Conservation (phyloP, 2,888 invertebrate species). For the Caradrina clavipalpis region DNA sequence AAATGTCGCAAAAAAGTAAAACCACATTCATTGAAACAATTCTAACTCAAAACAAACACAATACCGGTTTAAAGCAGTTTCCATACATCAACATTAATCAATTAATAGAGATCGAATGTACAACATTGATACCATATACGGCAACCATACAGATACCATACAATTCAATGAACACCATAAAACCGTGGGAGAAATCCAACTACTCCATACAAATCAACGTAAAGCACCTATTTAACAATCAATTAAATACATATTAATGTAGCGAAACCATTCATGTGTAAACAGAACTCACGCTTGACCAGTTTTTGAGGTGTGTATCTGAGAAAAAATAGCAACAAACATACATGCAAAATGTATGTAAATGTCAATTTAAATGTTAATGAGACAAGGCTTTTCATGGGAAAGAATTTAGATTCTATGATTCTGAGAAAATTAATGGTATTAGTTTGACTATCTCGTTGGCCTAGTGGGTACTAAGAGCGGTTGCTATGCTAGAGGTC, state of each 20-base stretch:
- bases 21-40: neutral
- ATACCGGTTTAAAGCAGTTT: neutral
- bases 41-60: neutral
- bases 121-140: neutral
- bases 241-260: neutral
- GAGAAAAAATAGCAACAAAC: slow-evolving; percentile 47
- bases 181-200: slow-evolving; percentile 25
- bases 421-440: slow-evolving; percentile 10
- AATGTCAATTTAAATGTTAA: slow-evolving; percentile 27
- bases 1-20: neutral
- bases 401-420: slow-evolving; percentile 32
- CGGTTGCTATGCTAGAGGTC: too few species aligned
- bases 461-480: too few species aligned
- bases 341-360: slow-evolving; percentile 46
- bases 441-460: too few species aligned
- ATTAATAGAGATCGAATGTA: neutral
- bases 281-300: slow-evolving; percentile 27
- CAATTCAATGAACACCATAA: slow-evolving; percentile 2
- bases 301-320: slow-evolving; percentile 42
- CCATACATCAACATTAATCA: neutral
- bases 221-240: slow-evolving; percentile 1
- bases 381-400: slow-evolving; percentile 35
- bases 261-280: slow-evolving; percentile 25
- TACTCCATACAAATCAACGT: slow-evolving; percentile 3
- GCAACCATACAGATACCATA: slow-evolving; percentile 1